These are phyloP conservation scores for Scrobipalpa costella DNA, from an alignment of 2,888 invertebrate genomes.

Conservation along the genomic window DNA sequence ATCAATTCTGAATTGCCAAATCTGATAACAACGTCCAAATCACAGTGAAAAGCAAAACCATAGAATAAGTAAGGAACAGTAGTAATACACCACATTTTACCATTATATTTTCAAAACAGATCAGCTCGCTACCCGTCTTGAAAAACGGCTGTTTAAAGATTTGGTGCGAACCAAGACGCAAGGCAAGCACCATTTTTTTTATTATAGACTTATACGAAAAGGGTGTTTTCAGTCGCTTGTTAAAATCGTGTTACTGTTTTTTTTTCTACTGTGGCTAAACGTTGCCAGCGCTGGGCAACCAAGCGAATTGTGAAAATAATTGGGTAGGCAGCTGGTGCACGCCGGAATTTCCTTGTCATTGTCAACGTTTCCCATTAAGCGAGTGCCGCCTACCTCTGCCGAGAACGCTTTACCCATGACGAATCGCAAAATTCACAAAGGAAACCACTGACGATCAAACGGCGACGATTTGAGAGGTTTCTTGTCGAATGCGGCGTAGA, in stretches of 20 bases:
- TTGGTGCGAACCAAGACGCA: too few species aligned
- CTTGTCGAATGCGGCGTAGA: neutral
- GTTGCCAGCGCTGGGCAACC: constrained; percentile 28
- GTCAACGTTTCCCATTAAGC: constrained; percentile 60
- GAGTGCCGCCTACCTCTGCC: constrained; percentile 26
- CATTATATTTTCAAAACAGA: too few species aligned
- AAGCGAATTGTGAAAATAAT: constrained; percentile 59
- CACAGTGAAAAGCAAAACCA: neutral
- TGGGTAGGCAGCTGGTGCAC: constrained; percentile 55
- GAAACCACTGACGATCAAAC: constrained; percentile 24
- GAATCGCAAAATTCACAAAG: constrained; percentile 60
- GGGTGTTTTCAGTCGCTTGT: too few species aligned
- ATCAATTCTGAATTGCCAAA: neutral
- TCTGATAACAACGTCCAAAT: neutral
- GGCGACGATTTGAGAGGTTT: constrained; percentile 27
- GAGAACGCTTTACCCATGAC: constrained; percentile 53
- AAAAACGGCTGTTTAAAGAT: too few species aligned
- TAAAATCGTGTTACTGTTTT: too few species aligned
- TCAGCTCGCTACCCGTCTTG: too few species aligned
- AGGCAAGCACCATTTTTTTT: too few species aligned
- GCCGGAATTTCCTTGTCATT: constrained; percentile 69
- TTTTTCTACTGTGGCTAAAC: too few species aligned
- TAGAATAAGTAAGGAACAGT: too few species aligned
- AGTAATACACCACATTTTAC: too few species aligned
- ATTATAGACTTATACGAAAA: too few species aligned